phyloP scores from a whole-genome alignment of 2,888 invertebrate genomes.

The Chalcosyrphus nemorum region DNA sequence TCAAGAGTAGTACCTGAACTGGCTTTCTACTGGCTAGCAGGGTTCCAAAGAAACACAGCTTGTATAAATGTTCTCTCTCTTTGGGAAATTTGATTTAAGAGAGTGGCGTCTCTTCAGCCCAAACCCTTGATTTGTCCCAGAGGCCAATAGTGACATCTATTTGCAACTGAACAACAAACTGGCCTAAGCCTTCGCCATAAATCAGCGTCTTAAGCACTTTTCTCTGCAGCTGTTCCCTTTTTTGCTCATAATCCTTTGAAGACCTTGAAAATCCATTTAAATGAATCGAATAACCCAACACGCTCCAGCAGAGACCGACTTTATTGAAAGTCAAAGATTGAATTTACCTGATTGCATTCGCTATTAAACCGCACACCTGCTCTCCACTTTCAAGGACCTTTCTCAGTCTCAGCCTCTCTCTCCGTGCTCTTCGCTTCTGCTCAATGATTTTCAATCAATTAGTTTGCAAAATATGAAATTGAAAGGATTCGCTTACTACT shows the following conservation, averaged over 20 bases:
- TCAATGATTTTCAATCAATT: conserved; percentile 48
- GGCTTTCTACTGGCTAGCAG: no score
- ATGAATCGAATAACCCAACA: conserved; percentile 18
- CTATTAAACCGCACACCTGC: conserved; percentile 27
- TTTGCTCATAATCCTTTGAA: conserved; percentile 10
- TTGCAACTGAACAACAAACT: no score
- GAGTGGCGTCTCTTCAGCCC: no score
- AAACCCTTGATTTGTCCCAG: no score
- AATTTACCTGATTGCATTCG: conserved; percentile 23
- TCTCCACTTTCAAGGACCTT: conserved; percentile 13
- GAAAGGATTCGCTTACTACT: conserved; percentile 9
- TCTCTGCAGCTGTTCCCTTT: conserved; percentile 32
- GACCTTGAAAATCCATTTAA: conserved; percentile 3
- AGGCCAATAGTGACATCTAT: no score
- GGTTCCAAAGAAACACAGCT: no score
- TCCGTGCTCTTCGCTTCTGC: no score
- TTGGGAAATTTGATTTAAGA: no score
- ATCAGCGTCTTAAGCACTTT: not conserved
- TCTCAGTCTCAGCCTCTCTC: no score
- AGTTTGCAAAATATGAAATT: conserved; percentile 34
- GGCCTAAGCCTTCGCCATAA: no score
- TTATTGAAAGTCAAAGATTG: conserved; percentile 5
- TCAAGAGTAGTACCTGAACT: no score
- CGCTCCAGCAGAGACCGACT: conserved; percentile 22
- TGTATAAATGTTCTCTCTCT: no score